Evolutionary conservation across 2,113 vertebrate genomes (phyloP).

Genomic region (Podarcis cretensis): DNA sequence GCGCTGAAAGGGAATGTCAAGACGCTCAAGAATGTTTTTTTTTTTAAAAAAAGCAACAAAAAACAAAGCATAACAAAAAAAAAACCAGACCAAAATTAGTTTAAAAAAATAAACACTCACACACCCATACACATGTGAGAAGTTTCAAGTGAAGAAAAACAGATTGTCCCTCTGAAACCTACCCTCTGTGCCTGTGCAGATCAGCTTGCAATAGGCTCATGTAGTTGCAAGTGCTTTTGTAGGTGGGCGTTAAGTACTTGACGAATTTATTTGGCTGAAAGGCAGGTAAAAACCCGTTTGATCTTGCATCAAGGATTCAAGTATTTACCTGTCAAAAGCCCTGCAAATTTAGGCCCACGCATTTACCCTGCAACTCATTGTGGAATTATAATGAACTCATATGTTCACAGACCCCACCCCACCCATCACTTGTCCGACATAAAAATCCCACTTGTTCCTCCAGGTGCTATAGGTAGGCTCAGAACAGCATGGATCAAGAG

Average conservation of each 20-base stretch:
- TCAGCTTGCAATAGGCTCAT: slow-evolving; percentile 49
- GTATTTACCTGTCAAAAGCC: slow-evolving; percentile 71
- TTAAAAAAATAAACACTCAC: slow-evolving; percentile 35
- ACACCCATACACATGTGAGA: background rate
- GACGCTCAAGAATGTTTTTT: background rate
- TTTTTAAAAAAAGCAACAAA: slow-evolving; percentile 25
- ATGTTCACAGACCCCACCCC: slow-evolving; percentile 31
- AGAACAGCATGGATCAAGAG: background rate
- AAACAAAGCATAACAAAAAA: slow-evolving; percentile 40
- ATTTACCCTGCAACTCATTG: slow-evolving; percentile 50
- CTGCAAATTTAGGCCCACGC: slow-evolving; percentile 63
- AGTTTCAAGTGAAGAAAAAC: slow-evolving; percentile 32
- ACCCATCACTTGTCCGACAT: slow-evolving; percentile 49
- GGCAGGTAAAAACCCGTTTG: slow-evolving; percentile 70
- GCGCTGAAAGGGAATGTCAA: slow-evolving; percentile 35
- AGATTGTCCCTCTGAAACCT: background rate
- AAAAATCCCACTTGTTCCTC: slow-evolving; percentile 48
- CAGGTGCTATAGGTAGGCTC: background rate
- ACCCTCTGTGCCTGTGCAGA: background rate
- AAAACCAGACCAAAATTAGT: background rate
- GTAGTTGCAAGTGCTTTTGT: slow-evolving; percentile 35
- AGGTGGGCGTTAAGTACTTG: slow-evolving; percentile 54
- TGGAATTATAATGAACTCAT: slow-evolving; percentile 66
- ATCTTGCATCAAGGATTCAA: slow-evolving; percentile 61
- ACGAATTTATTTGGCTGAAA: slow-evolving; percentile 51